Evolutionary conservation across 2,888 invertebrate genomes (phyloP).

Genomic region (Clistopyga incitator): DNA sequence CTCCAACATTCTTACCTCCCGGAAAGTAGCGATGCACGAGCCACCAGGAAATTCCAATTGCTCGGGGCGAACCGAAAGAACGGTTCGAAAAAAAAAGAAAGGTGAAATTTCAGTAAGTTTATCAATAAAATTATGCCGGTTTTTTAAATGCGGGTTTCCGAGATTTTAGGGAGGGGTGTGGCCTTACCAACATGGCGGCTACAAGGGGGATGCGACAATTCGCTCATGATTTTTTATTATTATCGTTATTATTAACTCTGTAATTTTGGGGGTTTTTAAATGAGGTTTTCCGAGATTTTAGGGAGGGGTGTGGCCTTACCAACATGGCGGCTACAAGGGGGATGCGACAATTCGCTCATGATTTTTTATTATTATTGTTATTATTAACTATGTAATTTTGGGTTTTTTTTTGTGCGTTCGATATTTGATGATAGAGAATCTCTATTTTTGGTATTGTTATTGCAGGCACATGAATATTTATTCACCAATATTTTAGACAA

Average conservation of each 20-base stretch:
- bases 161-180: not conserved
- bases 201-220: too few relatives aligned
- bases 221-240: too few relatives aligned
- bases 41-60: conserved; percentile 41
- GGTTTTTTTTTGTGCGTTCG: too few relatives aligned
- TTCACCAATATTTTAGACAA: too few relatives aligned
- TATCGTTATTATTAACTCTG: too few relatives aligned
- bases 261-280: not conserved
- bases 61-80: conserved; percentile 54
- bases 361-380: too few relatives aligned
- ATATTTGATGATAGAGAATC: too few relatives aligned
- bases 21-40: conserved; percentile 57
- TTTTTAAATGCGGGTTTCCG: not conserved
- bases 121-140: not conserved
- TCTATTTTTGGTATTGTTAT: too few relatives aligned
- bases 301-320: conserved; percentile 1
- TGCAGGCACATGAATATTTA: too few relatives aligned
- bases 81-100: conserved; percentile 48
- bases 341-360: too few relatives aligned
- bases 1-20: conserved; percentile 3
- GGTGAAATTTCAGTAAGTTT: conserved; percentile 62
- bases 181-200: not conserved
- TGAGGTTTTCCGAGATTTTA: not conserved
- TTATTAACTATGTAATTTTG: too few relatives aligned
- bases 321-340: not conserved